Percentiles rank a stretch among this genome's conserved stretches.
These are phyloP conservation scores for Elysia chlorotica DNA, from an alignment of 1,140 invertebrate species.

Conservation along the genomic window DNA sequence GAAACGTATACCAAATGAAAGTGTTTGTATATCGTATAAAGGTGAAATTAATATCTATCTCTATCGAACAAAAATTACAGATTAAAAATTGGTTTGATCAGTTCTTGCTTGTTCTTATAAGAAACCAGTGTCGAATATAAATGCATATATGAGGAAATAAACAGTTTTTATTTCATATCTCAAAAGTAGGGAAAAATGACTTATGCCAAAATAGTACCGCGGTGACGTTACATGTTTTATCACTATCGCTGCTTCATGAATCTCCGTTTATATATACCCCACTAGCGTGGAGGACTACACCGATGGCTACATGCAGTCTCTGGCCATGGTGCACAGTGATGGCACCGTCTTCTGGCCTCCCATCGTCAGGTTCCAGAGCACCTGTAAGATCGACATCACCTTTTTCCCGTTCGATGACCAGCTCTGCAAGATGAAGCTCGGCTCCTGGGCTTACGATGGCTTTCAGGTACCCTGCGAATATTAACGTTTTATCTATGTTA, in stretches of 20 bases:
- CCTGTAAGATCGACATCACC: conserved; percentile 84
- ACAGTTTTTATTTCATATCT: not conserved
- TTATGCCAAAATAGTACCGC: too few species aligned
- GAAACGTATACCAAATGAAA: too few species aligned
- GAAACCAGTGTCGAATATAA: not conserved
- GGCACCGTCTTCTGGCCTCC: conserved; percentile 58
- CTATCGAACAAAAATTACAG: too few species aligned
- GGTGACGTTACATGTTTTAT: too few species aligned
- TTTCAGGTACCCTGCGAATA: too few species aligned
- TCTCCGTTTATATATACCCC: too few species aligned
- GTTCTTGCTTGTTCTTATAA: too few species aligned
- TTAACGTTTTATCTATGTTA: too few species aligned
- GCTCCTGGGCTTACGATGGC: conserved; percentile 60
- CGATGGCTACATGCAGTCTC: conserved; percentile 65
- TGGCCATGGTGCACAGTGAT: conserved; percentile 46
- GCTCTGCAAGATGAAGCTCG: conserved; percentile 54
- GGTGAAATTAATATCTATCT: too few species aligned
- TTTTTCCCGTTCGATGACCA: conserved; percentile 63
- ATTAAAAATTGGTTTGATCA: too few species aligned
- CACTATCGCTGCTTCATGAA: too few species aligned
- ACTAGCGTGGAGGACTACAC: conserved; percentile 67
- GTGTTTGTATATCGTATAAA: too few species aligned
- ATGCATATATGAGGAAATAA: not conserved
- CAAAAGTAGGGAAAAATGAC: not conserved
- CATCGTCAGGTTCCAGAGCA: conserved; percentile 66